Conservation (phyloP, 1,140 invertebrate genomes). For the Paralvinella palmiformis region DNA sequence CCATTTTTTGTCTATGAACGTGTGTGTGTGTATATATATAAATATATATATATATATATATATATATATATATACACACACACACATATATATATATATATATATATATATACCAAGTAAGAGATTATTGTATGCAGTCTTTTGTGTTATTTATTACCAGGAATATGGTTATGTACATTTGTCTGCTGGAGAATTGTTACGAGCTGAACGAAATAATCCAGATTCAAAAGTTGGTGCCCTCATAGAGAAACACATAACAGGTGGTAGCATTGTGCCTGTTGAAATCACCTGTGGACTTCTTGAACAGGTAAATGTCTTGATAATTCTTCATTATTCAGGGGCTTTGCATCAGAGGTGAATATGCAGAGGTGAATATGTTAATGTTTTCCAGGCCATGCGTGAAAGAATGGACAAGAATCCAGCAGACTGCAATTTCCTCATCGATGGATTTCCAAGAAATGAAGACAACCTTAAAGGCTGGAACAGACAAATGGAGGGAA, state of each 20-base stretch:
- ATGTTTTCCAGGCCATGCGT: slow-evolving; percentile 68
- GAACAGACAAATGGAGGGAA: slow-evolving; percentile 76
- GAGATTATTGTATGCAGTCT: not conserved
- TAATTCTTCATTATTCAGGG: not conserved
- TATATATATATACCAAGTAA: no score
- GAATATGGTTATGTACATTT: slow-evolving; percentile 89
- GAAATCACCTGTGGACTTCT: slow-evolving; percentile 94
- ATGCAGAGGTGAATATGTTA: no score
- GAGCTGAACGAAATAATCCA: slow-evolving; percentile 78
- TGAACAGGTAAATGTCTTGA: slow-evolving; percentile 61
- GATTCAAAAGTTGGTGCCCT: slow-evolving; percentile 85
- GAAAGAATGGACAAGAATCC: slow-evolving; percentile 55
- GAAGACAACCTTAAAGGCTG: slow-evolving; percentile 95
- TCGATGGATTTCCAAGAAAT: slow-evolving; percentile 98
- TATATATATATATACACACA: no score
- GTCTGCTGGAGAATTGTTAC: slow-evolving; percentile 94
- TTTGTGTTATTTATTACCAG: slow-evolving; percentile 38
- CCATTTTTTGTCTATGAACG: no score
- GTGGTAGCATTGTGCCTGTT: slow-evolving; percentile 96
- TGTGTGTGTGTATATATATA: no score
- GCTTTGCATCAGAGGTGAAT: no score
- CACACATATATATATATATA: no score
- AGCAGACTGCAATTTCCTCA: slow-evolving; percentile 68
- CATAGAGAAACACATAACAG: slow-evolving; percentile 86
- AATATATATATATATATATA: no score